A percentile compares a stretch with the other conserved stretches of the same genome.
These are phyloP conservation scores for Cerastis rubricosa DNA, from an alignment of 2,888 invertebrate species.

Conservation along the genomic window DNA sequence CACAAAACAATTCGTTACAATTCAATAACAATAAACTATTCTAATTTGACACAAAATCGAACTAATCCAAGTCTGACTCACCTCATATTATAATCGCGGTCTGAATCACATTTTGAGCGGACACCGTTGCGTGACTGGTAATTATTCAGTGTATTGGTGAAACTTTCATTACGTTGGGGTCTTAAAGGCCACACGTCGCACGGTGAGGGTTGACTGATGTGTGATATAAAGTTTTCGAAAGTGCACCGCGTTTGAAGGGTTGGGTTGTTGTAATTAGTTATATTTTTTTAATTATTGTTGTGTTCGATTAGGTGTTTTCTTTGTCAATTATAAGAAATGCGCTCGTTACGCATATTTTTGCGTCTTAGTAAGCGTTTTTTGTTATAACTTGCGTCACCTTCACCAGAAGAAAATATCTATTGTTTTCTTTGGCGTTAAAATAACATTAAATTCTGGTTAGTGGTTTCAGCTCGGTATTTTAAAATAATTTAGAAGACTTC, in stretches of 20 bases:
- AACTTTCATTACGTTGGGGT: conserved; percentile 70
- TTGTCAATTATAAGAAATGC: not conserved
- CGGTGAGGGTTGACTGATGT: conserved; percentile 66
- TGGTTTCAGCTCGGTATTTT: not conserved
- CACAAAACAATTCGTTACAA: conserved; percentile 50
- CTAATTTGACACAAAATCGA: conserved; percentile 69
- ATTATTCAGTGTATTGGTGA: conserved; percentile 72
- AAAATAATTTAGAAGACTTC: not conserved
- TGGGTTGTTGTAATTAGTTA: conserved; percentile 30
- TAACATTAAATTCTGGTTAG: not conserved
- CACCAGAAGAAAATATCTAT: not conserved
- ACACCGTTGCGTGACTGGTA: conserved; percentile 80
- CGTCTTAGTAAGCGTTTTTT: not conserved
- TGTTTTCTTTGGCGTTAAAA: not conserved
- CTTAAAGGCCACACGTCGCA: conserved; percentile 77
- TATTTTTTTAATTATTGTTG: conserved; percentile 23
- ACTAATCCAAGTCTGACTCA: conserved; percentile 66
- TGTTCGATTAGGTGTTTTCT: not conserved
- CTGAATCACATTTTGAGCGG: conserved; percentile 74
- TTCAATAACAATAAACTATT: conserved; percentile 62
- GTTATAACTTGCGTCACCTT: not conserved
- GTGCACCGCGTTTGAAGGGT: conserved; percentile 61
- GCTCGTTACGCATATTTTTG: not conserved
- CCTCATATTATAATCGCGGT: conserved; percentile 68
- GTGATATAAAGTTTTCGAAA: conserved; percentile 64